Evolutionary conservation across 1,140 invertebrate genomes (phyloP), one percentile per base, ranked within the genome.

Genomic region (Harpegnathos saltator): DNA sequence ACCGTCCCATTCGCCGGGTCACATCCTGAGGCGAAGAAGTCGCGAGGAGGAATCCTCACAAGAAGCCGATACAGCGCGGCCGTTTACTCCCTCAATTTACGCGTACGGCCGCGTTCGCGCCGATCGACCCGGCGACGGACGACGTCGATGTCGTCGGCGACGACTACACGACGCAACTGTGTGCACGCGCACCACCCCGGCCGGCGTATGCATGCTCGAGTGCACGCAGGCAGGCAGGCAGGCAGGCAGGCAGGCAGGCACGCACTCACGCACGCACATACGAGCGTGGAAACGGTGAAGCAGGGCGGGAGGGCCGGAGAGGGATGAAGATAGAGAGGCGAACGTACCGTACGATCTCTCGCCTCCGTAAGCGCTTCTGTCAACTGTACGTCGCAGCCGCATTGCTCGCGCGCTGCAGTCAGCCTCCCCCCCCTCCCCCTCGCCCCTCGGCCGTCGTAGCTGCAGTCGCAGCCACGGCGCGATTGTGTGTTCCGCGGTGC

Each of bases 351-450:
- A 85, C 77, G 77, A 89, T 89, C 86, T 89, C 87, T 89, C 87
- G 86, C 74, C 87, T 85, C 63, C 62, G 84, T 84, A 81, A 88
- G 86, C 87, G 84, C 63, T 85, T 89, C 87, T 89, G 86, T 89
- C 87, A 89, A 89, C 87, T 85, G 80, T 88, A 73, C 83, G 82
- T 87, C 69, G 86, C 84, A 86, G 84, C 84, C 87, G 84, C 87
- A 89, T 89, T 89, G 87, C 87, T 88, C 87, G 80, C 87, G 84
- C 84, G 87, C 65, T 88, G 87, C 84, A 88, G 78, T 80, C 75
- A 80, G 52, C 75, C 75, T 78, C 73, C 56, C 38, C 73, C 77
- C 59, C 83, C 74, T 11, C 17, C 29, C 22, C 15, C 82, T 66
- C 24, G 50, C 54, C 71, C 58, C 68, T 68, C 63, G 62, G 59